These are phyloP conservation scores for Psettodes erumei DNA, from an alignment of 2,113 vertebrate genomes.

Conservation along the genomic window DNA sequence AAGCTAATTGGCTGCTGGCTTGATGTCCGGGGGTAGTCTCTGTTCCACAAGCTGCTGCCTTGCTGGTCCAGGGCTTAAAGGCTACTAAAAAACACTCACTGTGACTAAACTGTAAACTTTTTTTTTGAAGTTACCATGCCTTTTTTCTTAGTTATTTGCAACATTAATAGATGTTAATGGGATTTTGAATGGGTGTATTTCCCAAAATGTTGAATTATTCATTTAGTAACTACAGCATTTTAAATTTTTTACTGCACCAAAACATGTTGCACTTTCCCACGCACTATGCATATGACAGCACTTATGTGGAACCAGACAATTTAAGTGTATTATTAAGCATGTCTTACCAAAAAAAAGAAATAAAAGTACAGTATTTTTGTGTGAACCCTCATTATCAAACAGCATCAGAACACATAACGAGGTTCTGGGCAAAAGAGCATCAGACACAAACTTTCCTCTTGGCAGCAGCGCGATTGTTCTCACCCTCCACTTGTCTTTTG, in stretches of 20 bases:
- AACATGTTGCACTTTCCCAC: slow-evolving; percentile 24
- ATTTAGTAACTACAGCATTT: neutral
- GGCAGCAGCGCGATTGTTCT: slow-evolving; percentile 44
- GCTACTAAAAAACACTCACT: too few relatives aligned
- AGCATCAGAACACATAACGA: slow-evolving; percentile 23
- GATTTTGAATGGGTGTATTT: too few relatives aligned
- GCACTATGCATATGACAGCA: slow-evolving; percentile 3
- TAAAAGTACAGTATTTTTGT: neutral
- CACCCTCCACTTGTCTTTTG: slow-evolving; percentile 47
- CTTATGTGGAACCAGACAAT: neutral
- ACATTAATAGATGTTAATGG: too few relatives aligned
- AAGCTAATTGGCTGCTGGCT: neutral
- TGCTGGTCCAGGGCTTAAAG: too few relatives aligned
- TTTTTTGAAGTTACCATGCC: neutral
- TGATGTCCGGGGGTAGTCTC: too few relatives aligned
- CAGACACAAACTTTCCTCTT: slow-evolving; percentile 33
- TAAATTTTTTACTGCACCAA: neutral
- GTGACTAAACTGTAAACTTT: too few relatives aligned
- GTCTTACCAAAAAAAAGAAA: neutral
- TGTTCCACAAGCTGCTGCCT: neutral
- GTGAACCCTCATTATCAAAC: slow-evolving; percentile 23
- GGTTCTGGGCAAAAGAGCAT: slow-evolving; percentile 23
- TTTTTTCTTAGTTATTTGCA: neutral
- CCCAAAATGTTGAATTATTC: neutral
- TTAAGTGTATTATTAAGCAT: neutral